Base-by-base conservation (phyloP, 64 coral and sea anemone species). In the Montipora capricornis region DNA sequence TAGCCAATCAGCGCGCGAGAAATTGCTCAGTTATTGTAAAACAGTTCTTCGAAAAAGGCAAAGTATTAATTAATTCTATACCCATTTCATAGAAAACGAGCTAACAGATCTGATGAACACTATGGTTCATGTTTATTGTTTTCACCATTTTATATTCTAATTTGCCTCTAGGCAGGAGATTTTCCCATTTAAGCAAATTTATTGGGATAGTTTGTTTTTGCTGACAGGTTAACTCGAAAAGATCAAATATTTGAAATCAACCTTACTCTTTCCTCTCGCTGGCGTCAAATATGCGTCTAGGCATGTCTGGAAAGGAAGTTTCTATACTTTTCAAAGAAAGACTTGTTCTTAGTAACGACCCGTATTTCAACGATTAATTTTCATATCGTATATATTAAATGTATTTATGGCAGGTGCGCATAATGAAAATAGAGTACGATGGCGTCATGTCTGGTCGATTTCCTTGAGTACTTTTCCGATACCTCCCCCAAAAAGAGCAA, bases 381-480 rank as follows among this genome's bases (percentile, higher is more conserved):
- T 50, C 13, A 46, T 19, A 86, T 15, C 61, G 59, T 60, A 84
- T 84, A 84, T 1, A 84, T 84, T 84, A 84, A 14, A 84, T 84
- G 66, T 68, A 60, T 16, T 9, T 47, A 19, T n/a, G 8, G 8
- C 82, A 86, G 82, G 64, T 86, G 82, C 82, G 29, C 29, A 37
- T 37, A 37, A 37, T 37, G 29, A 37, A 37, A 37, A 37, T 37
- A 37, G 29, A 37, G 29, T 37, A 37, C 29, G 29, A 37, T 37
- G 29, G 29, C 29, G 29, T 37, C 29, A 37, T 37, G 29, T 37
- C 29, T 37, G 29, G 29, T 37, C 29, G 1, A 37, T 37, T 37
- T 37, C 29, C 29, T 37, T 37, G 1, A 37, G 29, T 37, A 37
- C 29, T 37, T 37, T 37, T 37, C 29, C 29, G 29, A 37, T 0